Base-by-base conservation (phyloP, 2,888 invertebrate species). In the Hypsopygia costalis region DNA sequence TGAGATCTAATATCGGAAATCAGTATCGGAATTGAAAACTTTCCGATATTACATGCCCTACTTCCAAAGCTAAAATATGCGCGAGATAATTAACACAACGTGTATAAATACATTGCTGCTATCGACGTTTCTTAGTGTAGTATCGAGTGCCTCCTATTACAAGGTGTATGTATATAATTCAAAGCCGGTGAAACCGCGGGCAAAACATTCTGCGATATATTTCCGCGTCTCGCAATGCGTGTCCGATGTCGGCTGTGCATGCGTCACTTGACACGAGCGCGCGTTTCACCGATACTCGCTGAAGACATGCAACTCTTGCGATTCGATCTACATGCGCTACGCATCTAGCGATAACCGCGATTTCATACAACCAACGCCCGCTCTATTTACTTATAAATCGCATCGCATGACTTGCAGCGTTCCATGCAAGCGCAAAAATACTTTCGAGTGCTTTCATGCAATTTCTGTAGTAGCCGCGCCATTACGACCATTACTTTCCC, bases 221-320 rank as follows among this genome's bases (percentile, higher is more conserved):
- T 82, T 86, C 82, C 80, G 76, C 56, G 69, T 79, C 65, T 72
- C 51, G 73, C 71, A 78, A 81, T 72, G 72, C 75, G 79, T 79
- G 69, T 81, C 76, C 65, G 66, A 74, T 82, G 63, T 73, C 76
- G 68, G 59, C 62, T 66, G 65, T 66, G 65, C 71, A 66, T 69
- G 71, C 73, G 73, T 71, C 70, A 71, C 69, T 62, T 62, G 69
- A 74, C 67, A 75, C 72, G 64, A 63, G 55, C 46, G 61, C 37
- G 49, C 59, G 61, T 75, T 77, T 76, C 65, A 67, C 65, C 60
- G 50, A 51, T 55, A 55, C 47, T 46, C 49, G 49, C 44, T 46
- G 48, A 41, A 52, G 51, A 51, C 51, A 61, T 55, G 56, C 50
- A 49, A 52, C 58, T 56, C 49, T 51, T 56, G 52, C 49, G 41